Evolutionary conservation across 1,140 invertebrate species (phyloP).

Genomic region (Trachymyrmex cornetzi): DNA sequence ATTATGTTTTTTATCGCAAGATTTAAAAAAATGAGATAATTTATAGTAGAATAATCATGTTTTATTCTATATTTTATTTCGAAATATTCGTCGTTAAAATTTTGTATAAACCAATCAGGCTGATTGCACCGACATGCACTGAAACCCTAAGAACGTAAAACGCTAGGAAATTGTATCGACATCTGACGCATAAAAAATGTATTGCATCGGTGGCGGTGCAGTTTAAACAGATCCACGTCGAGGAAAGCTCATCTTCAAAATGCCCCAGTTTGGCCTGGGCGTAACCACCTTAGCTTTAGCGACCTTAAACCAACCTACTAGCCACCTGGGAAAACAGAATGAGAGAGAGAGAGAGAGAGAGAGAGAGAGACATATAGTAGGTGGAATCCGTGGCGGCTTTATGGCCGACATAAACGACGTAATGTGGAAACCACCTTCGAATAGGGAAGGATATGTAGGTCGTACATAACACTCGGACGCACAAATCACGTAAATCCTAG

Average conservation of each 20-base stretch:
- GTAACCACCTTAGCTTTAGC: conserved; percentile 60
- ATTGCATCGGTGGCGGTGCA: conserved; percentile 30
- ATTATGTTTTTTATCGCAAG: not conserved
- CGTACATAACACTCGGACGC: conserved; percentile 55
- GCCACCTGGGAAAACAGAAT: conserved; percentile 37
- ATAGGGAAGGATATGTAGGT: conserved; percentile 35
- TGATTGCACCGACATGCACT: not conserved
- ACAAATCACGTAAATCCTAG: conserved; percentile 64
- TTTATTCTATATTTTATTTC: conserved; percentile 1
- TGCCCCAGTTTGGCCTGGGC: conserved; percentile 33
- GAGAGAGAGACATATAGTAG: conserved; percentile 44
- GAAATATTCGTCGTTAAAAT: not conserved
- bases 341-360: conserved; percentile 20
- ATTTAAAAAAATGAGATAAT: not conserved
- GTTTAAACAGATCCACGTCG: conserved; percentile 40
- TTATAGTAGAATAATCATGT: not conserved
- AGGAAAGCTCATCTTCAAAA: conserved; percentile 58
- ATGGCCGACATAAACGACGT: conserved; percentile 61
- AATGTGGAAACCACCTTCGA: conserved; percentile 53
- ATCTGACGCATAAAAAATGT: conserved; percentile 30
- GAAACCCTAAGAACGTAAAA: conserved; percentile 21
- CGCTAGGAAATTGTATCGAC: conserved; percentile 4
- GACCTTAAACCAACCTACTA: conserved; percentile 64
- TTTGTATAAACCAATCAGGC: conserved; percentile 2
- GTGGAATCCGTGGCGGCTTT: conserved; percentile 67